Evolutionary conservation across 2,113 vertebrate genomes (phyloP).

Genomic region (Petaurus breviceps): DNA sequence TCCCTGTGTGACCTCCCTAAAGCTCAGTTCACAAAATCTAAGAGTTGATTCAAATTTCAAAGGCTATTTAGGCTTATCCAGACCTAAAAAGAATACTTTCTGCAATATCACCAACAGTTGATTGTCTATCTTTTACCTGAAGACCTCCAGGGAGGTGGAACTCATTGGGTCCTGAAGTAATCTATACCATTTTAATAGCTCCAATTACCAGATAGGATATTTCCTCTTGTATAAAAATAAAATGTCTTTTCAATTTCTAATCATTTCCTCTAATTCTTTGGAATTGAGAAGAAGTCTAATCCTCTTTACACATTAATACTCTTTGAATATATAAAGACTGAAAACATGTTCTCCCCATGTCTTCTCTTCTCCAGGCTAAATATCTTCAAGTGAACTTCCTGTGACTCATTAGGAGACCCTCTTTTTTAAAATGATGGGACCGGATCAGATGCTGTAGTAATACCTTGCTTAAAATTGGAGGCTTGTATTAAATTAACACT

Average conservation of each 20-base stretch:
- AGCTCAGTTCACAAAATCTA: not conserved
- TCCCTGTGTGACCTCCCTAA: not conserved
- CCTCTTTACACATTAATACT: not conserved
- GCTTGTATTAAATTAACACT: slow-evolving; percentile 60
- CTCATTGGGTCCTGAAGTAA: not conserved
- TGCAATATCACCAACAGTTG: not conserved
- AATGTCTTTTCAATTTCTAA: not conserved
- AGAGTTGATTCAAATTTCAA: not conserved
- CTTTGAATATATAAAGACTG: not conserved
- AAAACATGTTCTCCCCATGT: not conserved
- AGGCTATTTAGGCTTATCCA: not conserved
- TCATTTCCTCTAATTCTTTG: not conserved
- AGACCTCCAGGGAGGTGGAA: not conserved
- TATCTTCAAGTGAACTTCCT: not conserved
- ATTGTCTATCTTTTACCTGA: not conserved
- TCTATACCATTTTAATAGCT: not conserved
- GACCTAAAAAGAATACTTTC: not conserved
- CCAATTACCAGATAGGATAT: not conserved
- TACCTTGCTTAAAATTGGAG: not conserved
- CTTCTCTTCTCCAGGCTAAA: not conserved
- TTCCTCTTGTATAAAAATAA: not conserved
- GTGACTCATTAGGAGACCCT: not conserved
- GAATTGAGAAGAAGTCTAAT: not conserved
- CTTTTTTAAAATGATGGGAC: not conserved
- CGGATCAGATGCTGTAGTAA: not conserved